phyloP scores from a whole-genome alignment of 2,113 vertebrate species.

The Otolemur garnettii region DNA sequence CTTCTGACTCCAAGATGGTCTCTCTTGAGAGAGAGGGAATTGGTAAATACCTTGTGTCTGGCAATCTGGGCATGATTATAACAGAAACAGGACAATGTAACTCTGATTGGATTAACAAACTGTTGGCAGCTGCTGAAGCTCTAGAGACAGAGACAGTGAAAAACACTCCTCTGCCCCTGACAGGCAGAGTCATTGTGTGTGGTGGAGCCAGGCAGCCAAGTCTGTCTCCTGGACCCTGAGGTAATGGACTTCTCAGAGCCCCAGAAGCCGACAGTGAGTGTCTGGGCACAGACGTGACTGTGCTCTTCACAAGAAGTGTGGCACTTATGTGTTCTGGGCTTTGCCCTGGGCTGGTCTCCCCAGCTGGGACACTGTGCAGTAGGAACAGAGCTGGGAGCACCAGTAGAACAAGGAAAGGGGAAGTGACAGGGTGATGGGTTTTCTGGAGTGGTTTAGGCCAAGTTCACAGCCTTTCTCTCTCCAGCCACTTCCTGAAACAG shows the following conservation, averaged over 20 bases:
- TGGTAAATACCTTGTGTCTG: constrained; percentile 51
- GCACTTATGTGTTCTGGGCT: not conserved
- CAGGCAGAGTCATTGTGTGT: not conserved
- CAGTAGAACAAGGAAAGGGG: not conserved
- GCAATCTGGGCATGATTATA: not conserved
- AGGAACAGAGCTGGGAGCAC: not conserved
- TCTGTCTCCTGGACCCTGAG: not conserved
- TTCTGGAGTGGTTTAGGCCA: not conserved
- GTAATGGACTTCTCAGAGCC: not conserved
- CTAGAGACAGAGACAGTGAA: not conserved
- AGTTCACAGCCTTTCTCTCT: not conserved
- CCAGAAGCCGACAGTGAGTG: not conserved
- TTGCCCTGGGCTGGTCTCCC: not conserved
- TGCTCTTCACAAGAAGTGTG: not conserved
- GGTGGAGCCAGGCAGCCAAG: not conserved
- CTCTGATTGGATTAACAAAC: constrained; percentile 64
- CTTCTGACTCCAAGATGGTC: not conserved
- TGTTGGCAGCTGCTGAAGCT: constrained; percentile 49
- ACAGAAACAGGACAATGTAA: constrained; percentile 13
- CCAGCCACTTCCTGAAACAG: not conserved
- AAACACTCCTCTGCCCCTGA: not conserved
- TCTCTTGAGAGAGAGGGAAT: not conserved
- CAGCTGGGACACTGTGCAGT: not conserved
- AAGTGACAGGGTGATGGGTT: not conserved
- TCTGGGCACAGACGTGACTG: not conserved